phyloP scores from a whole-genome alignment of 2,888 invertebrate genomes.

The Orthonevra nobilis region DNA sequence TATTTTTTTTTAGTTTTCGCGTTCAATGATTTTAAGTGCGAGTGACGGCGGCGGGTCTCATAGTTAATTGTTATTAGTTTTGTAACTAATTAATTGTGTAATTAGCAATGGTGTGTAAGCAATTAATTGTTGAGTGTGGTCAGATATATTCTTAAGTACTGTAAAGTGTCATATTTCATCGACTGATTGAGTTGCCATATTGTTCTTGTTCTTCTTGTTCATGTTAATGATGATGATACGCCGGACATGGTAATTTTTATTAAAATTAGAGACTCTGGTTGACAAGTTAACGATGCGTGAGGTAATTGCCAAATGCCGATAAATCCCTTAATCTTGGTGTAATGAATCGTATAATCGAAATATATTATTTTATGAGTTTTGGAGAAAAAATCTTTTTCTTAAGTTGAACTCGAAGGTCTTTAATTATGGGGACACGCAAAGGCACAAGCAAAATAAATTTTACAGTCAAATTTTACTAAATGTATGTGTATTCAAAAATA shows the following conservation, averaged over 20 bases:
- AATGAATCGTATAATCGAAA: slow-evolving; percentile 33
- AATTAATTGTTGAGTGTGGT: slow-evolving; percentile 4
- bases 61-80: slow-evolving; percentile 20
- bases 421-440: too few species aligned
- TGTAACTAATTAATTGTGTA: slow-evolving; percentile 17
- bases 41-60: neutral
- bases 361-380: too few species aligned
- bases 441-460: too few species aligned
- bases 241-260: neutral
- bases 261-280: slow-evolving; percentile 1
- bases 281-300: slow-evolving; percentile 38
- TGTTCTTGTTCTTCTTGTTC: neutral
- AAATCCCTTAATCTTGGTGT: slow-evolving; percentile 28
- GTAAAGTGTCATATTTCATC: slow-evolving; percentile 22
- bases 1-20: too few species aligned
- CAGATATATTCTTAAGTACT: neutral
- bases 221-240: neutral
- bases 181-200: slow-evolving; percentile 35
- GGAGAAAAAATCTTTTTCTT: too few species aligned
- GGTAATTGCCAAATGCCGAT: slow-evolving; percentile 21
- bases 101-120: neutral
- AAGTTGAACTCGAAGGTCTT: too few species aligned
- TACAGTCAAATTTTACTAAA: too few species aligned
- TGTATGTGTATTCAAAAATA: too few species aligned
- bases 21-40: slow-evolving; percentile 6